These are phyloP conservation scores for Stomatorhinus ivindoensis DNA, from an alignment of 2,113 vertebrate genomes.

Conservation along the genomic window DNA sequence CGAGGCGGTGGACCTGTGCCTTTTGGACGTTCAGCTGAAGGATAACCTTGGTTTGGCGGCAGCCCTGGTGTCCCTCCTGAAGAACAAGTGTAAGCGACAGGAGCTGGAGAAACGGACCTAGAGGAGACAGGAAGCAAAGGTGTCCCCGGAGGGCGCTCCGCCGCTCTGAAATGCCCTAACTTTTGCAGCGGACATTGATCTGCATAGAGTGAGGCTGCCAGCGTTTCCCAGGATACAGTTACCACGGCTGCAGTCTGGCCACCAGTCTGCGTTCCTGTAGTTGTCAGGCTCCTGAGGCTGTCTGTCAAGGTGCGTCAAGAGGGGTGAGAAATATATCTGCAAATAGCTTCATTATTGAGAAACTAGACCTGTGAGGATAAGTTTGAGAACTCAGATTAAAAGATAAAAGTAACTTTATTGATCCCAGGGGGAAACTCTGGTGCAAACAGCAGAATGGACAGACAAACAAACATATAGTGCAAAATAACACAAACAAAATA, in stretches of 20 bases:
- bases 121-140: constrained; percentile 26
- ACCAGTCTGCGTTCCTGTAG: constrained; percentile 47
- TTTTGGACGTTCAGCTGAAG: constrained; percentile 69
- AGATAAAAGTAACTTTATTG: neutral
- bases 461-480: neutral
- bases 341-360: neutral
- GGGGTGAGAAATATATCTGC: neutral
- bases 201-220: constrained; percentile 64
- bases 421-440: neutral
- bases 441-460: neutral
- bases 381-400: neutral
- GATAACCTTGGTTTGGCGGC: constrained; percentile 64
- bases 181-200: constrained; percentile 57
- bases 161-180: constrained; percentile 57
- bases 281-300: neutral
- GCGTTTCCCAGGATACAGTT: constrained; percentile 57
- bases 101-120: constrained; percentile 51
- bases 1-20: constrained; percentile 62
- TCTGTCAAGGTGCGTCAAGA: no score
- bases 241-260: constrained; percentile 60
- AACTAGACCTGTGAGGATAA: neutral
- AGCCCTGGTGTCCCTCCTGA: constrained; percentile 60
- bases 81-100: constrained; percentile 70
- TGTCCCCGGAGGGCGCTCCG: constrained; percentile 41
- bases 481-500: neutral